Base-by-base conservation (phyloP, 2,888 invertebrate genomes). In the Diarsia brunnea region DNA sequence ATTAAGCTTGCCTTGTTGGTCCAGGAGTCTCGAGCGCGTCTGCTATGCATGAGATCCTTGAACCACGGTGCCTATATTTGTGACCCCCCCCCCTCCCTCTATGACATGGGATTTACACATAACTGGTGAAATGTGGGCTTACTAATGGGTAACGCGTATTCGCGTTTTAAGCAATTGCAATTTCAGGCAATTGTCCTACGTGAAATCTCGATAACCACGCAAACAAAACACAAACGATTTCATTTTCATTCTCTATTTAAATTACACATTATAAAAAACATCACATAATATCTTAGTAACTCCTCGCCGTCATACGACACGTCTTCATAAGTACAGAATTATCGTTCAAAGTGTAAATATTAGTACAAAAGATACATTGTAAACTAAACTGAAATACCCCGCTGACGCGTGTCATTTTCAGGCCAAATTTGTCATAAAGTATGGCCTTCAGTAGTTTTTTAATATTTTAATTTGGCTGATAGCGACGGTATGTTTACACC, bases 381-480 rank as follows among this genome's bases (percentile, higher is more conserved):
- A 38, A 19, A 69, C 65, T 27, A n/a, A 16, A 53, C 64, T 55
- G 4, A 27, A 75, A 68, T 31, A 27, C 16, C 12, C 4, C 10
- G 14, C 27, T 45, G 31, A 72, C 31, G 4, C 21, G 27, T 73
- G 51, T 53, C 68, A 31, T n/a, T 73, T 79, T 38, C 47, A 65
- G 65, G 65, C 21, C 53, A 60, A n/a, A 16, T 79, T 43, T 65
- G 65, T 60, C 75, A 68, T 24, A 49, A 11, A 63, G 51, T 47
- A 1, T 47, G 31, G 45, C 69, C 65, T 79, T 69, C 53, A 66
- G 14, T 27, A 53, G 58, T 58, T 68, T 51, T 72, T 24, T 47
- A 38, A 60, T 1, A 71, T 71, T 58, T 12, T 75, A 79, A 69
- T 79, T 79, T 60, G 21, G 21, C n/a, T 60, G 24, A 27, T 53